phyloP scores from a whole-genome alignment of 2,797 vertebrate genomes.

The Mastacembelus armatus region DNA sequence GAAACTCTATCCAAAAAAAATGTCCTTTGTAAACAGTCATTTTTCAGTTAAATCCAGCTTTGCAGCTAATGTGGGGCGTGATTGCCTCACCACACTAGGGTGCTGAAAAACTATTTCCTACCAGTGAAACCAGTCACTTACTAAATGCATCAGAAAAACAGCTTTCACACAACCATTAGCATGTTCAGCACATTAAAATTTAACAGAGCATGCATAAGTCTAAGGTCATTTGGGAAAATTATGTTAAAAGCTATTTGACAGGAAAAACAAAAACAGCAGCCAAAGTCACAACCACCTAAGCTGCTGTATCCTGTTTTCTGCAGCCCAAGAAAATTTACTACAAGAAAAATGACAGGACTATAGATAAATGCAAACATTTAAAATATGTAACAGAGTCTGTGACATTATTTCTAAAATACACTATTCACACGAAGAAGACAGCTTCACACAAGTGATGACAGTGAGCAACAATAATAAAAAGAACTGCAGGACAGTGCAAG shows the following conservation, averaged over 20 bases:
- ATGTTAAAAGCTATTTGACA: constrained; percentile 35
- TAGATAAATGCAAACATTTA: background rate
- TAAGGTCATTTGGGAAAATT: background rate
- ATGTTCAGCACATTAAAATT: constrained; percentile 49
- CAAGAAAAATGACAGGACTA: background rate
- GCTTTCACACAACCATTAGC: constrained; percentile 51
- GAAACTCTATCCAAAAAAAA: constrained; percentile 21
- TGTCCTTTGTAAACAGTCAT: constrained; percentile 42
- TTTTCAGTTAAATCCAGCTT: constrained; percentile 29
- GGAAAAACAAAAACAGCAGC: constrained; percentile 13
- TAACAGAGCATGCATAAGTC: constrained; percentile 6
- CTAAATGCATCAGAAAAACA: constrained; percentile 33
- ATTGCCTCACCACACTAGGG: constrained; percentile 39
- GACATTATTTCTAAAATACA: background rate
- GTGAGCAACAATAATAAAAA: background rate
- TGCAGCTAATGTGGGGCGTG: constrained; percentile 15
- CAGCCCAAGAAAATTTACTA: background rate
- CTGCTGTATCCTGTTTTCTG: background rate
- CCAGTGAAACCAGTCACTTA: constrained; percentile 24
- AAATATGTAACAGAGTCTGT: background rate
- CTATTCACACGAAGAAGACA: background rate
- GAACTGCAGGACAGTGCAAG: too few species aligned
- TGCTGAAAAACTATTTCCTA: constrained; percentile 33
- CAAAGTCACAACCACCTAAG: background rate
- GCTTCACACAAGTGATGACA: background rate